A percentile compares a stretch with the other conserved stretches of the same genome.
These are phyloP conservation scores for Kradibia gibbosae DNA, from an alignment of 1,140 invertebrate species.

Conservation along the genomic window DNA sequence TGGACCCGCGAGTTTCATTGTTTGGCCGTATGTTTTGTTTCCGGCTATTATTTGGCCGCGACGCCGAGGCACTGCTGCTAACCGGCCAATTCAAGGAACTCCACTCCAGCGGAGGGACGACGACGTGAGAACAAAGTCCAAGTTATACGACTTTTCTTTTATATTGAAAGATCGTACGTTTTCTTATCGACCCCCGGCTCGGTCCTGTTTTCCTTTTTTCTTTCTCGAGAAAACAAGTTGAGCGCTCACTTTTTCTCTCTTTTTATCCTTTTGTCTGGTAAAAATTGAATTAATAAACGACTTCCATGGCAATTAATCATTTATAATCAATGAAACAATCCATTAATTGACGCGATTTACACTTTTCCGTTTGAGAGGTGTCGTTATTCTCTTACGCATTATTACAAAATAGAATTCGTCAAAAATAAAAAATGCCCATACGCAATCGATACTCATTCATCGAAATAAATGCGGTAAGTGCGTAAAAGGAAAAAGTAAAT, in stretches of 20 bases:
- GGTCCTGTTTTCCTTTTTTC: not conserved
- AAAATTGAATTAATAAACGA: no score
- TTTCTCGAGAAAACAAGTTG: not conserved
- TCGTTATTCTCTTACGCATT: no score
- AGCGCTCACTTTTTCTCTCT: not conserved
- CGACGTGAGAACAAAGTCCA: slow-evolving; percentile 52
- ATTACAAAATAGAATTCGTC: no score
- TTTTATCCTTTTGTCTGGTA: not conserved
- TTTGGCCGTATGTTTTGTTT: slow-evolving; percentile 63
- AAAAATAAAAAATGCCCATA: no score
- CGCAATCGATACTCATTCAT: no score
- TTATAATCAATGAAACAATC: no score
- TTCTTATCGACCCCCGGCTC: not conserved
- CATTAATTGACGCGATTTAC: no score
- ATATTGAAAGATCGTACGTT: not conserved
- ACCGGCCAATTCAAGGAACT: slow-evolving; percentile 8
- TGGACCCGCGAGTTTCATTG: slow-evolving; percentile 57
- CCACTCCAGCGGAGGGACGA: slow-evolving; percentile 30
- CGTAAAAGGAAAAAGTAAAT: no score
- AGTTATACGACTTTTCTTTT: slow-evolving; percentile 52
- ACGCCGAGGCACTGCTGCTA: slow-evolving; percentile 30
- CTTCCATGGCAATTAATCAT: no score
- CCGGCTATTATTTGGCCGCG: slow-evolving; percentile 60
- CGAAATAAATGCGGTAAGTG: no score
- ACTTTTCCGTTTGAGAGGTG: no score